Base-by-base conservation (phyloP, 2,113 vertebrate genomes). In the Trogon surrucura region DNA sequence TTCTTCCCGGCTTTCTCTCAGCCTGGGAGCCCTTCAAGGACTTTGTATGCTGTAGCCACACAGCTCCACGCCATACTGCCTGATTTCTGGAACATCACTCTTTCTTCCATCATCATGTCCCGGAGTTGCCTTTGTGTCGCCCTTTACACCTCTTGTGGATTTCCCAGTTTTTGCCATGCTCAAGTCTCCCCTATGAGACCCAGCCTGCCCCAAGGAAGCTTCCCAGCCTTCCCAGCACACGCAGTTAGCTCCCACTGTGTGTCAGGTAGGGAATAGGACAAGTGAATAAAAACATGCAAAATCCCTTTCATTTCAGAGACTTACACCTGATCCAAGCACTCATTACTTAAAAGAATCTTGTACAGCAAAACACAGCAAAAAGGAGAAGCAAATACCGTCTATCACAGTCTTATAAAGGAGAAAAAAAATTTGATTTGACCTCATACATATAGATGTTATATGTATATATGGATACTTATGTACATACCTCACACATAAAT, bases 191-290 rank as follows among this genome's bases (percentile, higher is more conserved):
- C 45, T 71, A 19, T 30, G 64, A 87, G 45, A 84, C 16, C 41
- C 22, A 36, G 14, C 38, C 14, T 80, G 18, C 2, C 13, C 25
- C 8, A 11, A 16, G 30, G 12, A 60, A 64, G 2, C 14, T 34
- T 58, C 44, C 41, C 41, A 41, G 41, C n/a, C 21, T 50, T 66
- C 10, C n/a, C 1, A 2, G 48, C 9, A 64, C 56, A 32, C 29
- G 67, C 23, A 29, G 16, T 21, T 25, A 48, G 29, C 36, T 50
- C 3, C 26, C 0, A 0, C 38, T 82, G 19, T 0, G 0, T n/a
- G n/a, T 29, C 5, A 11, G 29, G 6, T 0, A 6, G 18, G 10
- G 14, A 67, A 54, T 1, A 3, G 27, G 11, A n/a, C 7, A 64
- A 72, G 32, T 17, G 4, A 62, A n/a, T 29, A 45, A 51, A 32